Evolutionary conservation across 2,888 invertebrate genomes (phyloP).

Genomic region (Andrena bucephala): DNA sequence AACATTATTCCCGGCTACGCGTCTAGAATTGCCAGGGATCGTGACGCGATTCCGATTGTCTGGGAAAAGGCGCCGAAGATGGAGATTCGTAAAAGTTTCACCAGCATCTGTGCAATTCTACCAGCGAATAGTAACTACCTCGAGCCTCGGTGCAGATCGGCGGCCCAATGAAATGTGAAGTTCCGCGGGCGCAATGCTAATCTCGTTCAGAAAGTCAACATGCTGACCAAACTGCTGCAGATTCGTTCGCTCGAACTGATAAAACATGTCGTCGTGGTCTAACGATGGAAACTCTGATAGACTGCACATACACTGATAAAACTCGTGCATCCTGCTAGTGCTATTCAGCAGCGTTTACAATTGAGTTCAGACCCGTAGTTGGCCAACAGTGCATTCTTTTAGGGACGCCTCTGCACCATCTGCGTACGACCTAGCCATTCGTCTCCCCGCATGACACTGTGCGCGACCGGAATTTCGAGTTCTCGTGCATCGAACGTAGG

Average conservation of each 20-base stretch:
- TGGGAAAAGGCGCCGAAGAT: too few relatives aligned
- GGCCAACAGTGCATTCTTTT: constrained; percentile 31
- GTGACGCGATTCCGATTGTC: not conserved
- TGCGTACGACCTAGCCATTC: constrained; percentile 58
- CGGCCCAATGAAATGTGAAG: not conserved
- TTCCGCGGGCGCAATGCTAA: constrained; percentile 14
- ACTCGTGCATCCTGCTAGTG: not conserved
- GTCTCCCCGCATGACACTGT: constrained; percentile 47
- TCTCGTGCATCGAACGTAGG: constrained; percentile 36
- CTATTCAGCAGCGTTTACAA: constrained; percentile 24
- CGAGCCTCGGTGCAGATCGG: not conserved
- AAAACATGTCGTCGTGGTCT: not conserved
- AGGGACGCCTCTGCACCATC: constrained; percentile 41
- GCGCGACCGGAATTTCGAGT: constrained; percentile 64
- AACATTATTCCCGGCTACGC: not conserved
- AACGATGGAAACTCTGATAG: constrained; percentile 10
- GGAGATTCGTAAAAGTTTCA: not conserved
- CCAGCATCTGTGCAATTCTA: not conserved
- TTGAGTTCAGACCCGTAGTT: constrained; percentile 18
- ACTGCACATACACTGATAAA: constrained; percentile 16
- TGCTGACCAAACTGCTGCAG: not conserved
- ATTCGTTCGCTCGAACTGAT: constrained; percentile 11
- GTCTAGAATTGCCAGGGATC: not conserved
- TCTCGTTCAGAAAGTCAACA: constrained; percentile 19
- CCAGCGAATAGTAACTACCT: not conserved